Base-by-base conservation (phyloP, 2,888 invertebrate genomes). In the Balanococcus diminutus region DNA sequence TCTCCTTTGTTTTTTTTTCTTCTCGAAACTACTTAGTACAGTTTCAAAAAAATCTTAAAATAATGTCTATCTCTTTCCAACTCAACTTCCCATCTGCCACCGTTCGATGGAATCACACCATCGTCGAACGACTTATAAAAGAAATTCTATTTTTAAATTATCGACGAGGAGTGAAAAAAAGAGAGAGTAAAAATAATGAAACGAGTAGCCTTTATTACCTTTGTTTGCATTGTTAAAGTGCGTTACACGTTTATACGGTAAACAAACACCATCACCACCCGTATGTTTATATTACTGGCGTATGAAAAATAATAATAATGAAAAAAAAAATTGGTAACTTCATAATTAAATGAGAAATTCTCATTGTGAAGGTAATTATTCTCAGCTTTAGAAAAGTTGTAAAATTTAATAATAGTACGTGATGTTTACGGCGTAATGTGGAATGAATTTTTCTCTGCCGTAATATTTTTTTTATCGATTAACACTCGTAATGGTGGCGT, bases 401-500 rank as follows among this genome's bases (percentile, higher is more conserved):
- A 72, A 72, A 72, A 72, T 72, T 72, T 72, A 32, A 32, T 72
- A 32, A 72, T 72, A 25, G 32, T 72, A 72, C 72, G 72, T 72
- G 72, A 72, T 72, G 72, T 72, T 72, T 72, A 72, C 32, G 72
- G 72, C 72, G 72, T 72, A 72, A 72, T 32, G 72, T 72, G 32
- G 32, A 32, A 72, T 72, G 16, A 32, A 72, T 72, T 72, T 72
- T 72, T 72, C 16, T n/a, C 61, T 61, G 22, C 25, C 61, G 22
- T n/a, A n/a, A 22, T 22, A 61, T 61, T 19, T 61, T 72, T 72
- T 72, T 72, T 46, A 46, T 46, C 46, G 46, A 72, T 72, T 72
- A 31, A 72, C 16, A 72, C 46, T 39, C 5, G 11, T 56, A 22
- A 32, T 16, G 9, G 61, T n/a, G 32, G 72, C 32, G 14, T 72